A percentile compares a stretch with the other conserved stretches of the same genome.
These are phyloP conservation scores for Dryas iulia DNA, from an alignment of 1,140 invertebrate species.

Conservation along the genomic window DNA sequence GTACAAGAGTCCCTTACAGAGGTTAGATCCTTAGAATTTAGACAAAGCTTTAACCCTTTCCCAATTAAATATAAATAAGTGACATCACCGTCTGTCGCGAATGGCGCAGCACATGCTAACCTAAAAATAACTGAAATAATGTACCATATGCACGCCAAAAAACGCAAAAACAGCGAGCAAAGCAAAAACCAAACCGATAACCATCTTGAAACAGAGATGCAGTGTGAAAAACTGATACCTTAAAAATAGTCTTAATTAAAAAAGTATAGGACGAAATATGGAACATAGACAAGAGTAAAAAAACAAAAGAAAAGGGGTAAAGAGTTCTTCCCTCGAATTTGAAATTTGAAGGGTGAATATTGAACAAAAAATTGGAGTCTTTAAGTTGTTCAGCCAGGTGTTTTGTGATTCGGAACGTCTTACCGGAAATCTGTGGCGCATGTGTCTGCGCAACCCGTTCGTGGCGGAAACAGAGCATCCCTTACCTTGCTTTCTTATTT, in stretches of 20 bases:
- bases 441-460: slow-evolving; percentile 65
- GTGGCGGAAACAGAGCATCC: slow-evolving; percentile 70
- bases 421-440: slow-evolving; percentile 75
- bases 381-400: slow-evolving; percentile 64
- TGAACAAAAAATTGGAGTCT: slow-evolving; percentile 62
- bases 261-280: slow-evolving; percentile 1
- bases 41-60: slow-evolving; percentile 63
- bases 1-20: slow-evolving; percentile 39
- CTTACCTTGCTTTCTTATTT: slow-evolving; percentile 59
- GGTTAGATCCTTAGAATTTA: slow-evolving; percentile 41
- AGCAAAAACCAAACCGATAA: slow-evolving; percentile 59
- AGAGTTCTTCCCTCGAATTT: slow-evolving; percentile 57
- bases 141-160: slow-evolving; percentile 73
- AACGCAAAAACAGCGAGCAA: slow-evolving; percentile 52
- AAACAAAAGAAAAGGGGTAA: slow-evolving; percentile 63
- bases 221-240: slow-evolving; percentile 41
- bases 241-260: slow-evolving; percentile 40
- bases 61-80: slow-evolving; percentile 62
- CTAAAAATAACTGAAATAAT: slow-evolving; percentile 74
- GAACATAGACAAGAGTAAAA: slow-evolving; percentile 48
- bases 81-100: slow-evolving; percentile 74
- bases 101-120: slow-evolving; percentile 69
- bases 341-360: slow-evolving; percentile 63
- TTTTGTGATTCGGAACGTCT: slow-evolving; percentile 60
- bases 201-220: slow-evolving; percentile 40